These are phyloP conservation scores for Melanostoma scalare DNA, from an alignment of 2,888 invertebrate species.

Conservation along the genomic window DNA sequence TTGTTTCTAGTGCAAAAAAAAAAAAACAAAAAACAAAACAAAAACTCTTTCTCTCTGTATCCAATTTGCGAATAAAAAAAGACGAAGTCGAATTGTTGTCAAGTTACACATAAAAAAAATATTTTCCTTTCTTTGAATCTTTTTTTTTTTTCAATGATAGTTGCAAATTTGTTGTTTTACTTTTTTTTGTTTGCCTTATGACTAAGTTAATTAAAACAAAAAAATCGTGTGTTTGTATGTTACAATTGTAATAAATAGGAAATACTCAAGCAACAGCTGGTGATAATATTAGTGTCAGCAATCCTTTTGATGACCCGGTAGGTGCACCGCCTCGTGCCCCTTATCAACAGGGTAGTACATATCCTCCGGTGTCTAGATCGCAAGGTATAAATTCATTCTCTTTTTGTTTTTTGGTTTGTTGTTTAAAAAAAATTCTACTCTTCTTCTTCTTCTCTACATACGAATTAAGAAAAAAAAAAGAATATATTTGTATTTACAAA, in stretches of 20 bases:
- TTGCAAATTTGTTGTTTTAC: slow-evolving; percentile 36
- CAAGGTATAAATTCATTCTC: slow-evolving; percentile 80
- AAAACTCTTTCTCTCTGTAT: not conserved
- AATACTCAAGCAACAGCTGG: slow-evolving; percentile 81
- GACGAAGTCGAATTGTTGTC: slow-evolving; percentile 18
- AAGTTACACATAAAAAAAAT: slow-evolving; percentile 11
- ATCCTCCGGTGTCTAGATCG: slow-evolving; percentile 82
- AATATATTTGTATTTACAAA: slow-evolving; percentile 35
- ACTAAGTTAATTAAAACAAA: slow-evolving; percentile 55
- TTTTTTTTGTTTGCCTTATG: slow-evolving; percentile 43
- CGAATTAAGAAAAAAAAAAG: not conserved
- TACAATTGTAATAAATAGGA: slow-evolving; percentile 74
- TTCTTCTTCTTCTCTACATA: slow-evolving; percentile 49
- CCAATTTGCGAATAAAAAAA: not conserved
- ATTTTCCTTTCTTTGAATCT: slow-evolving; percentile 23
- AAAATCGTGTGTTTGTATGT: slow-evolving; percentile 70
- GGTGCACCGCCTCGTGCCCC: slow-evolving; percentile 77
- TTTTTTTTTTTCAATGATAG: slow-evolving; percentile 22
- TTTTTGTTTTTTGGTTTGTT: slow-evolving; percentile 73
- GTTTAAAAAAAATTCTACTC: slow-evolving; percentile 40
- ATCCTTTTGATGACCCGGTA: slow-evolving; percentile 91
- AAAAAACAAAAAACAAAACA: not conserved
- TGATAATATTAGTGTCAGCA: slow-evolving; percentile 93
- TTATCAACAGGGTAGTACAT: slow-evolving; percentile 81
- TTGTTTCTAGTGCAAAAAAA: too few relatives aligned